Conservation (phyloP, 2,888 invertebrate genomes). For the Synanthedon tipuliformis region DNA sequence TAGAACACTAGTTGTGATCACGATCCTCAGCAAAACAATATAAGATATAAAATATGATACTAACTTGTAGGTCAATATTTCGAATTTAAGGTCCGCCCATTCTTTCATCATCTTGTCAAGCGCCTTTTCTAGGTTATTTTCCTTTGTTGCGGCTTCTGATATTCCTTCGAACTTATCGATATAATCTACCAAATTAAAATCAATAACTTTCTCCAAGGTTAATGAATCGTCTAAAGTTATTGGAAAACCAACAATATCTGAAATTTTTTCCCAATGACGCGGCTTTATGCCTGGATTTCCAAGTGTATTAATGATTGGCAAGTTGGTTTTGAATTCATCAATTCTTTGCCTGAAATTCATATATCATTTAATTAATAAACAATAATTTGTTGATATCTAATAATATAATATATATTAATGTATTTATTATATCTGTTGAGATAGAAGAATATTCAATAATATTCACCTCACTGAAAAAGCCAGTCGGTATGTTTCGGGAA, state of each 20-base stretch:
- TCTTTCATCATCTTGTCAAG: slow-evolving; percentile 90
- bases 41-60: slow-evolving; percentile 9
- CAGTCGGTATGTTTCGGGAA: slow-evolving; percentile 79
- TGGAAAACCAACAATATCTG: slow-evolving; percentile 94
- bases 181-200: slow-evolving; percentile 90
- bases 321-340: slow-evolving; percentile 86
- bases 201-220: slow-evolving; percentile 86
- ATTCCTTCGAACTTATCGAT: slow-evolving; percentile 90
- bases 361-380: background rate
- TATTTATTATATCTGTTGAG: background rate
- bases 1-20: background rate
- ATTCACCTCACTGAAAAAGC: slow-evolving; percentile 69
- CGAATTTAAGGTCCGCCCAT: slow-evolving; percentile 87
- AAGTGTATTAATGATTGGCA: slow-evolving; percentile 92
- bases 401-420: background rate
- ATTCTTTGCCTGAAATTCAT: slow-evolving; percentile 71
- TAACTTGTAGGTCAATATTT: slow-evolving; percentile 78
- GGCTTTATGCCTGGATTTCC: slow-evolving; percentile 95
- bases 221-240: slow-evolving; percentile 86
- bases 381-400: background rate
- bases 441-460: background rate
- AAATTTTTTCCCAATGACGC: slow-evolving; percentile 94
- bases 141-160: slow-evolving; percentile 95
- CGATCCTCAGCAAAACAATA: background rate
- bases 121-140: slow-evolving; percentile 91